Evolutionary conservation across 2,797 vertebrate species (phyloP).

Genomic region (Yasuhikotakia modesta): DNA sequence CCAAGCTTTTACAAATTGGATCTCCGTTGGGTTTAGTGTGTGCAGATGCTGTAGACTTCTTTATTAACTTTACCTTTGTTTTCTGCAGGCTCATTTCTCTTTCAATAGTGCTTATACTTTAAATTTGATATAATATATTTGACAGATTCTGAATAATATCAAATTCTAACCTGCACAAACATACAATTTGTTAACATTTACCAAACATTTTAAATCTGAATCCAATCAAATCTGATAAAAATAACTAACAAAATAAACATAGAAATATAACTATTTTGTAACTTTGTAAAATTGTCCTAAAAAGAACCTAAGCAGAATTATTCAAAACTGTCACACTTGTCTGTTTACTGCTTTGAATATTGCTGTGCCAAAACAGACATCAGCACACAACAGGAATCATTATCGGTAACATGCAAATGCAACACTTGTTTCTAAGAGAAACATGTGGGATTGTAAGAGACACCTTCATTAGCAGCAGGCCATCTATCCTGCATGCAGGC

Average conservation of each 20-base stretch:
- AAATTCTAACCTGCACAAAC: neutral
- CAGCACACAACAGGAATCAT: neutral
- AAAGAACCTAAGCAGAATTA: neutral
- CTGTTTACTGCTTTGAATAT: neutral
- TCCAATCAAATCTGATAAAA: too few relatives aligned
- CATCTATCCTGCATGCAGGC: neutral
- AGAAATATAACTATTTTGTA: too few relatives aligned
- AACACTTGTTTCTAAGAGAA: neutral
- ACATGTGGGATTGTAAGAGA: neutral
- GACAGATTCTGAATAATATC: neutral
- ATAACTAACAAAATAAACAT: too few relatives aligned
- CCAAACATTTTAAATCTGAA: too few relatives aligned
- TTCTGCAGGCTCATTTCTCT: neutral
- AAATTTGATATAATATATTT: neutral
- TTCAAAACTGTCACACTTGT: neutral
- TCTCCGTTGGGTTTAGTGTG: neutral
- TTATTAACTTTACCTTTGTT: neutral
- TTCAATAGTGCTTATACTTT: neutral
- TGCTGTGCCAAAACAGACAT: neutral
- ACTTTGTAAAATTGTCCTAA: neutral
- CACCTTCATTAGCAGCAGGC: neutral
- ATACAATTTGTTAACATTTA: neutral
- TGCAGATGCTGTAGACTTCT: neutral
- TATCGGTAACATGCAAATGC: neutral
- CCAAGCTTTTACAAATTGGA: constrained; percentile 1